phyloP scores from a whole-genome alignment of 2,797 vertebrate species.

The Lacerta viridis region DNA sequence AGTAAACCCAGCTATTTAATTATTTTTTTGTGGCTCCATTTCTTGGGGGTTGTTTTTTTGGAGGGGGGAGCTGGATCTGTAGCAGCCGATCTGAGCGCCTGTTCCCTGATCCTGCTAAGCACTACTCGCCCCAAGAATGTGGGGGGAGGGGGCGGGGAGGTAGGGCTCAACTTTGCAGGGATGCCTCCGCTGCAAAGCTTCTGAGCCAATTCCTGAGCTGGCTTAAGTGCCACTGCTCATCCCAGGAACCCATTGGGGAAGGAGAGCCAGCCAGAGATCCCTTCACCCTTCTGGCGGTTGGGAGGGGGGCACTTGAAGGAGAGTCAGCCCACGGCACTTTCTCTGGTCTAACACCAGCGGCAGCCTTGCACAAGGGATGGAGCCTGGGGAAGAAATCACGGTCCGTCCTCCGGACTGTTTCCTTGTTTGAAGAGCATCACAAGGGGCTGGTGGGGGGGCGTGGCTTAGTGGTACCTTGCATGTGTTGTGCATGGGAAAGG shows the following conservation, averaged over 20 bases:
- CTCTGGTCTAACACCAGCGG: neutral
- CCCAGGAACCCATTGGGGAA: neutral
- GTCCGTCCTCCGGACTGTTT: too few species aligned
- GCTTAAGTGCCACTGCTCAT: neutral
- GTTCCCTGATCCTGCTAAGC: neutral
- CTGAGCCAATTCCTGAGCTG: neutral
- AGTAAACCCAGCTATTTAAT: too few species aligned
- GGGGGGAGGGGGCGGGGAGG: neutral
- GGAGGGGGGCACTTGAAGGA: neutral
- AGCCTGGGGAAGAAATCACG: neutral
- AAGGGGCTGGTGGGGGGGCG: too few species aligned
- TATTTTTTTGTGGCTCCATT: too few species aligned
- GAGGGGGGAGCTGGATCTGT: too few species aligned
- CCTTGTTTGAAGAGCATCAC: neutral
- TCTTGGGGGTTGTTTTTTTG: too few species aligned
- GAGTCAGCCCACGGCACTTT: neutral
- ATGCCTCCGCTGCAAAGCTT: neutral
- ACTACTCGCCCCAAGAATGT: too few species aligned
- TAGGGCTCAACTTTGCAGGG: too few species aligned
- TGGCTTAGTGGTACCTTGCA: neutral
- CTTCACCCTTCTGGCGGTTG: neutral
- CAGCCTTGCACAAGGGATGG: neutral
- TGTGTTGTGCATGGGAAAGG: neutral
- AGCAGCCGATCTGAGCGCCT: accelerated
- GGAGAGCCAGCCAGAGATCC: neutral